Evolutionary conservation across 2,113 vertebrate genomes (phyloP).

Genomic region (Turdus rufiventris): DNA sequence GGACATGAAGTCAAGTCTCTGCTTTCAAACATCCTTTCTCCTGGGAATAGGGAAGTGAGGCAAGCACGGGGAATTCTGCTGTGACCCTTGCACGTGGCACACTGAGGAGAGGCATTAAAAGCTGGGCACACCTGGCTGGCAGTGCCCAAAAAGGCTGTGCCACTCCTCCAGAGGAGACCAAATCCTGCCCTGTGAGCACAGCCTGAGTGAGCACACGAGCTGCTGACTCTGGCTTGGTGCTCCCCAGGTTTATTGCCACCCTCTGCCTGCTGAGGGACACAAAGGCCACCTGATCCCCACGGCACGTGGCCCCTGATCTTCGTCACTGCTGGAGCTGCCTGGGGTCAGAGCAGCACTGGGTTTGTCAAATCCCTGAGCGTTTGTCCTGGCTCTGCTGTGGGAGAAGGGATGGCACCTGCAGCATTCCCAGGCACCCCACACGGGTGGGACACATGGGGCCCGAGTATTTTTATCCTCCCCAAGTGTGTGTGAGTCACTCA

Average conservation of each 20-base stretch:
- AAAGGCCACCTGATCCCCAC: background rate
- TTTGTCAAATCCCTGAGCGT: background rate
- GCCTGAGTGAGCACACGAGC: accelerated
- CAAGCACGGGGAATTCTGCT: background rate
- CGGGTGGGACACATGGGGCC: background rate
- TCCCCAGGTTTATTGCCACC: background rate
- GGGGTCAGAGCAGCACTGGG: too few species aligned
- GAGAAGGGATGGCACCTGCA: background rate
- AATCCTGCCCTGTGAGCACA: background rate
- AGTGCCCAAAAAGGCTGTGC: background rate
- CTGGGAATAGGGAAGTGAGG: background rate
- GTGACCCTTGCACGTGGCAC: background rate
- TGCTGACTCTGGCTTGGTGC: background rate
- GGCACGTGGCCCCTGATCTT: background rate
- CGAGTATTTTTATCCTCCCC: constrained; percentile 30
- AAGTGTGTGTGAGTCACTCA: constrained; percentile 40
- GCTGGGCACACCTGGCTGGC: background rate
- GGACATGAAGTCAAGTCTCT: background rate
- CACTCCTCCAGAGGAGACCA: background rate
- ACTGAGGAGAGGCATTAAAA: background rate
- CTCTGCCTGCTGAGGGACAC: background rate
- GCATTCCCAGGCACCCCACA: background rate
- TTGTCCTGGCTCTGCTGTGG: accelerated
- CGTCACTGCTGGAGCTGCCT: background rate
- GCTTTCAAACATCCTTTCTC: background rate